phyloP scores from a whole-genome alignment of 2,113 vertebrate genomes.

The Pungitius pungitius region DNA sequence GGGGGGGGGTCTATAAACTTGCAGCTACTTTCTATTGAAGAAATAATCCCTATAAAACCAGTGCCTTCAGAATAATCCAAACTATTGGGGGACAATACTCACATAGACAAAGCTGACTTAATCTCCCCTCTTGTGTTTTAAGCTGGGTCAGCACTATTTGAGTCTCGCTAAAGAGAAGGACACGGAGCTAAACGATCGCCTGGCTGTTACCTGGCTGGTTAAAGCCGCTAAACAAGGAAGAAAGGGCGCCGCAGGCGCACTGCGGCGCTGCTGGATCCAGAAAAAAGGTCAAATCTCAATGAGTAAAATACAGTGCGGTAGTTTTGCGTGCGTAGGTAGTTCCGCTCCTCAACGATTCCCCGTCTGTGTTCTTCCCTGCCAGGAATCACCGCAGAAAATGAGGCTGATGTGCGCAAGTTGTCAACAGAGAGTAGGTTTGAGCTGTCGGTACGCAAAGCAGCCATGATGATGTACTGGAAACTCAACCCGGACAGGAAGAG shows the following conservation, averaged over 20 bases:
- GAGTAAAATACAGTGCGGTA: neutral
- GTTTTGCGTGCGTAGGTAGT: neutral
- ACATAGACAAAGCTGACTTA: neutral
- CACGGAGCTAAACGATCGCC: constrained; percentile 85
- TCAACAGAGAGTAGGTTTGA: constrained; percentile 92
- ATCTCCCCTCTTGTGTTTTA: constrained; percentile 41
- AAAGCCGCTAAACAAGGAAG: constrained; percentile 93
- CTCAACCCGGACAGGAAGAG: constrained; percentile 94
- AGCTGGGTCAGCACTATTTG: constrained; percentile 91
- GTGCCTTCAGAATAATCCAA: neutral
- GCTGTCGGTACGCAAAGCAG: constrained; percentile 91
- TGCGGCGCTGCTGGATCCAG: constrained; percentile 88
- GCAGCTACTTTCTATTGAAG: neutral
- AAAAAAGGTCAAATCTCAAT: constrained; percentile 82
- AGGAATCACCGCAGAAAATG: constrained; percentile 94
- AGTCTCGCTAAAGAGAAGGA: constrained; percentile 84
- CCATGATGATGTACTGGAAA: constrained; percentile 95
- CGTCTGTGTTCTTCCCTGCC: neutral
- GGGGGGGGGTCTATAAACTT: neutral
- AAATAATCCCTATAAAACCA: constrained; percentile 1
- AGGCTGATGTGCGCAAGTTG: constrained; percentile 86
- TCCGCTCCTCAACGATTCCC: neutral
- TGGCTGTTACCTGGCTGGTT: constrained; percentile 89
- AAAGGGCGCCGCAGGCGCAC: constrained; percentile 84
- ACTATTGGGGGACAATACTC: neutral